These are phyloP conservation scores for Lymantria dispar DNA, from an alignment of 2,888 invertebrate genomes.

Conservation along the genomic window DNA sequence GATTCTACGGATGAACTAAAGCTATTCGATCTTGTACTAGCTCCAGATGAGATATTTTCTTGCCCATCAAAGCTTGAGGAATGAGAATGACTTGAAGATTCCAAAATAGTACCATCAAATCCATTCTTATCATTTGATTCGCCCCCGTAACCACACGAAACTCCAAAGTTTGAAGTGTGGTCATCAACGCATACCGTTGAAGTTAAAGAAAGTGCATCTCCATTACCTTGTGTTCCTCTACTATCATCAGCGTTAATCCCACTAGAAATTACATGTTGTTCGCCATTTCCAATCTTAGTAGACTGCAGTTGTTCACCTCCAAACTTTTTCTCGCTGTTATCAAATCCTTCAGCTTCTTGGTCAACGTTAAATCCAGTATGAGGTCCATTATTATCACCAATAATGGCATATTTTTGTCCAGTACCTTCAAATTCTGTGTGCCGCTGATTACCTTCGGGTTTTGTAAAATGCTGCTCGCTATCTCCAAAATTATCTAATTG, in stretches of 20 bases:
- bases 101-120: conserved; percentile 5
- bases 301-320: too few relatives aligned
- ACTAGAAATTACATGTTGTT: conserved; percentile 52
- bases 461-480: conserved; percentile 1
- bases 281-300: conserved; percentile 41
- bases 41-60: conserved; percentile 5
- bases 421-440: neutral
- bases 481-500: neutral
- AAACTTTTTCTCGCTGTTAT: neutral
- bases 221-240: conserved; percentile 25
- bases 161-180: neutral
- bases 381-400: conserved; percentile 1
- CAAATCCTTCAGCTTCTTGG: neutral
- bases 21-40: conserved; percentile 4
- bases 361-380: neutral
- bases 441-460: conserved; percentile 7
- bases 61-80: conserved; percentile 11
- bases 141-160: conserved; percentile 1
- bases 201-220: conserved; percentile 50
- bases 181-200: conserved; percentile 16
- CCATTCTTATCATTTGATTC: conserved; percentile 1
- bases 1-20: conserved; percentile 1
- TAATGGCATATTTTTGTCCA: neutral
- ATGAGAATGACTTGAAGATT: conserved; percentile 17
- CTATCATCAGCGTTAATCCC: conserved; percentile 38